Evolutionary conservation across 2,797 vertebrate genomes (phyloP).

Genomic region (Hydrolagus colliei): DNA sequence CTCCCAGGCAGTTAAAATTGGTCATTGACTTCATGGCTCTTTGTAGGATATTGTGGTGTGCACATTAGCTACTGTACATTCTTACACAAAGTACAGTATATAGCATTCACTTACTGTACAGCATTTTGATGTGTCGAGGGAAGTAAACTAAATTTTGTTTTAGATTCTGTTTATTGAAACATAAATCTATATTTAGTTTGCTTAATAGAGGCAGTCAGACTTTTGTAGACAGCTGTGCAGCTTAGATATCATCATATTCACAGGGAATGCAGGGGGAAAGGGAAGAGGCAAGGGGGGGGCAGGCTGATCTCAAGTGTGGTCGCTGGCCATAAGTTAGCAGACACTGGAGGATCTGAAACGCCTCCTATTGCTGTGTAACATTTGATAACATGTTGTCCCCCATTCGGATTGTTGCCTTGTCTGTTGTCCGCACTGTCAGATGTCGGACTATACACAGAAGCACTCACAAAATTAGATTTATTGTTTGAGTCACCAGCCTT

Average conservation of each 20-base stretch:
- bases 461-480: not conserved
- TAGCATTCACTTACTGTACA: too few relatives aligned
- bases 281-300: not conserved
- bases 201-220: not conserved
- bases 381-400: constrained; percentile 2
- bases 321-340: not conserved
- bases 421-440: not conserved
- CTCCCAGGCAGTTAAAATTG: too few relatives aligned
- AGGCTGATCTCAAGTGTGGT: not conserved
- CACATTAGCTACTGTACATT: too few relatives aligned
- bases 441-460: constrained; percentile 3
- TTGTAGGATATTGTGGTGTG: too few relatives aligned
- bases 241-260: not conserved
- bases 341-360: not conserved
- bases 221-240: constrained; percentile 1
- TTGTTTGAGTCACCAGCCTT: not conserved
- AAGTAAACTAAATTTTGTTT: not conserved
- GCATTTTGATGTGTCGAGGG: too few relatives aligned
- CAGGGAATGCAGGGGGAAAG: not conserved
- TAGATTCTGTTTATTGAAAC: not conserved
- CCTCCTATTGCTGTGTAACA: not conserved
- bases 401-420: constrained; percentile 20
- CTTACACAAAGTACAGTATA: too few relatives aligned
- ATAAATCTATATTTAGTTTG: constrained; percentile 5
- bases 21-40: too few relatives aligned